Evolutionary conservation across 1,140 invertebrate genomes (phyloP), one percentile per base, ranked within the genome.

Genomic region (Zaprionus ornatus): DNA sequence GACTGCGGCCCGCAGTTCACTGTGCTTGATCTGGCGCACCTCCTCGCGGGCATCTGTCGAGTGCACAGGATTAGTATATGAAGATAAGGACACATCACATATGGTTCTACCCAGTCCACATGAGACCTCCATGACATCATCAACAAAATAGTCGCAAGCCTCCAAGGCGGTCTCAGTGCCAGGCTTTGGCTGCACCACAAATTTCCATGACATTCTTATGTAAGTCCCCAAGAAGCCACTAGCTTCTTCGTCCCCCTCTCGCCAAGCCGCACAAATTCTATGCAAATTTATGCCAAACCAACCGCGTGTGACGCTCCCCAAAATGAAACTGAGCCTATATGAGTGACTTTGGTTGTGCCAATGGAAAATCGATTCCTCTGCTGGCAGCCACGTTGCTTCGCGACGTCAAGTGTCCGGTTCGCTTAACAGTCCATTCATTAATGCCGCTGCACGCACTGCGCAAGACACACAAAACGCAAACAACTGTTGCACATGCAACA

Each of bases 1-100:
- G 66, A 96, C 96, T 15, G 96, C 95, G 52, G 97, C 95, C 12
- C 96, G 94, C 1, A 98, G 93, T 17, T 95, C 94, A 13, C 94
- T 93, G 92, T 97, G 96, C 32, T 95, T 94, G 21, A 95, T 95
- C 50, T 96, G 93, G 57, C 95, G 94, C 32, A 95, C 94, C 57
- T 95, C 93, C 92, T 98, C 97, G 75, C 96, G 93, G 2, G 95
- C 95, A 94, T 96, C 96, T 96, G 92, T 45, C n/a, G 40, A 7
- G 6, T 45, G n/a, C 15, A 45, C 7, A 45, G 40, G n/a, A 45
- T 45, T 15, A 42, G 40, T 42, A 42, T 17, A 42, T 42, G 2
- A 42, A 45, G 40, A 45, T 17, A 7, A 40, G 37, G n/a, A n/a
- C 15, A 40, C 37, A 10, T 17, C n/a, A 45, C n/a, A 17, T 45